These are phyloP conservation scores for Nematopogon swammerdamellus DNA, from an alignment of 2,888 invertebrate species.

Conservation along the genomic window DNA sequence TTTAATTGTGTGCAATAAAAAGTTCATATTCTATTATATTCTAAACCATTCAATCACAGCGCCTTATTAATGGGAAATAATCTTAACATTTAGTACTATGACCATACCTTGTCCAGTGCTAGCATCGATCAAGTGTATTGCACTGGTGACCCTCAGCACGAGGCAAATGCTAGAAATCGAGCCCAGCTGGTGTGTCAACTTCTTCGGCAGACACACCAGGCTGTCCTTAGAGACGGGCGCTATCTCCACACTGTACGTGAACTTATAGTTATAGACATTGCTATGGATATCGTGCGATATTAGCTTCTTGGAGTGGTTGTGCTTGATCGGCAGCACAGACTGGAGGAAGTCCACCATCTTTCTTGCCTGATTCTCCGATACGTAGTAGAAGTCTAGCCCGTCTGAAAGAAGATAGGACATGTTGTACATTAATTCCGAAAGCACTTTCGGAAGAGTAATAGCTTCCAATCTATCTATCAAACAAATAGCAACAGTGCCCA, in stretches of 20 bases:
- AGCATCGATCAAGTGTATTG: conserved; percentile 93
- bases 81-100: too few relatives aligned
- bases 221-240: conserved; percentile 95
- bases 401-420: conserved; percentile 60
- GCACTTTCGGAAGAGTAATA: too few relatives aligned
- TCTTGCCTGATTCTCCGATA: conserved; percentile 83
- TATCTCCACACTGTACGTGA: conserved; percentile 90
- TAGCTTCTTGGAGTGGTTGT: conserved; percentile 88
- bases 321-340: conserved; percentile 83
- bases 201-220: conserved; percentile 84
- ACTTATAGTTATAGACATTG: conserved; percentile 96
- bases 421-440: too few relatives aligned
- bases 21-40: too few relatives aligned
- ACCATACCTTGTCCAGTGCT: conserved; percentile 72
- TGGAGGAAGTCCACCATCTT: conserved; percentile 94
- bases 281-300: conserved; percentile 97
- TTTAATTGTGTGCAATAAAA: too few relatives aligned
- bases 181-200: conserved; percentile 81
- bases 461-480: too few relatives aligned
- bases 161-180: conserved; percentile 87
- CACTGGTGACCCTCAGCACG: conserved; percentile 83
- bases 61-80: too few relatives aligned
- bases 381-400: conserved; percentile 94
- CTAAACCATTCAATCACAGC: too few relatives aligned
- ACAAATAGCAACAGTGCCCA: too few relatives aligned